phyloP scores from a whole-genome alignment of 2,113 vertebrate species.

The Phoxinus phoxinus region DNA sequence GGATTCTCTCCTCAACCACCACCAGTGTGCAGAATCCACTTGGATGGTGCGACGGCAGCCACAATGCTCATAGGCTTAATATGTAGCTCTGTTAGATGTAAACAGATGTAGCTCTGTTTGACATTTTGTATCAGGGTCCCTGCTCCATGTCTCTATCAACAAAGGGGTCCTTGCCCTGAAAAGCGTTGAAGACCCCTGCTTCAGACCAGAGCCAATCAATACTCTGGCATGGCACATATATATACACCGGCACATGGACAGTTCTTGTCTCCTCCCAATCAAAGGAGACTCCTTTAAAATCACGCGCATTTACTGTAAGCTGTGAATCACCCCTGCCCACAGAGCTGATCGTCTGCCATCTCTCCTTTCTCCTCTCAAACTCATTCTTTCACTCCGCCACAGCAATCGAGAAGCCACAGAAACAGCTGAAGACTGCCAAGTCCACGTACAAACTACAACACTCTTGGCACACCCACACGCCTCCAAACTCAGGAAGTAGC shows the following conservation, averaged over 20 bases:
- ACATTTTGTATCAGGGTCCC: too few relatives aligned
- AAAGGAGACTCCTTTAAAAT: conserved; percentile 21
- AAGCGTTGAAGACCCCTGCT: too few relatives aligned
- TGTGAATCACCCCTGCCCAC: conserved; percentile 77
- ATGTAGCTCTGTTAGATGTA: too few relatives aligned
- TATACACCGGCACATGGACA: background rate
- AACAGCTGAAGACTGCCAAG: conserved; percentile 23
- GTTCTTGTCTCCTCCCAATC: background rate
- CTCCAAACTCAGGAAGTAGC: conserved; percentile 67
- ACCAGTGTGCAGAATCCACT: too few relatives aligned
- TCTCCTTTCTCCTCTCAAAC: conserved; percentile 57
- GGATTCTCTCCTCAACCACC: too few relatives aligned
- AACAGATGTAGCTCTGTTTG: too few relatives aligned
- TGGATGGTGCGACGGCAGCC: too few relatives aligned
- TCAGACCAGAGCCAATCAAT: background rate
- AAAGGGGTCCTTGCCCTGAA: too few relatives aligned
- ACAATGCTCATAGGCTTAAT: too few relatives aligned
- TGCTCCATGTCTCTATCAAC: too few relatives aligned
- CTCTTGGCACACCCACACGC: conserved; percentile 40
- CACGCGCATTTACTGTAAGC: conserved; percentile 72
- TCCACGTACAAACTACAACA: conserved; percentile 59
- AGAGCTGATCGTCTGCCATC: conserved; percentile 72
- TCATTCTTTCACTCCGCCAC: conserved; percentile 62
- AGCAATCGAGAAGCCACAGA: conserved; percentile 64
- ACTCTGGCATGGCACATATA: background rate